These are phyloP conservation scores for Etheostoma nigrum DNA, from an alignment of 2,797 vertebrate species.

Conservation along the genomic window DNA sequence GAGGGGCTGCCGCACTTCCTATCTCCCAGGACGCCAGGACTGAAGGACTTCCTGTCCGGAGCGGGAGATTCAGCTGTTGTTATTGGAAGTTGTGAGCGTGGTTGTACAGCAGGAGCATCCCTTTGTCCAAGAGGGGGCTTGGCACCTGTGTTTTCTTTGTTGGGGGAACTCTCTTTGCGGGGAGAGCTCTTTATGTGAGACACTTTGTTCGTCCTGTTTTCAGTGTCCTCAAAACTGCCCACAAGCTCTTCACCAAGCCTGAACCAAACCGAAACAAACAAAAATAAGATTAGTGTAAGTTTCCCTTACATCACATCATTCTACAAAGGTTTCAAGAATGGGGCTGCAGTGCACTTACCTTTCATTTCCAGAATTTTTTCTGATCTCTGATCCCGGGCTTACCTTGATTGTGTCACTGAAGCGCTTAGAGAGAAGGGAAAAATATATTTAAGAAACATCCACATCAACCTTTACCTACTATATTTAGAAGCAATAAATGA, in stretches of 20 bases:
- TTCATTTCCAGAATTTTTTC: conserved; percentile 81
- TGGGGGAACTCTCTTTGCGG: conserved; percentile 75
- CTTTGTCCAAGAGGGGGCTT: conserved; percentile 82
- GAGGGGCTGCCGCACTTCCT: conserved; percentile 81
- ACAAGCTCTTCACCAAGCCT: conserved; percentile 73
- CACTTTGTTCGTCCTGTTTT: conserved; percentile 83
- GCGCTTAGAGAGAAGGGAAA: conserved; percentile 59
- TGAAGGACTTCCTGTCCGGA: conserved; percentile 77
- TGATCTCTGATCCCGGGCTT: conserved; percentile 87
- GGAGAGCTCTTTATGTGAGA: conserved; percentile 68
- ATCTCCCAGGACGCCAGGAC: conserved; percentile 66
- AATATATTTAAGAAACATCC: conserved; percentile 11
- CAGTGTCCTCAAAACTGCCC: conserved; percentile 82
- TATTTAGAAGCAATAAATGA: conserved; percentile 36
- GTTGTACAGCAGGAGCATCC: conserved; percentile 82
- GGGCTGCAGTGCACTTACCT: conserved; percentile 78
- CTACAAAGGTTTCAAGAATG: background rate
- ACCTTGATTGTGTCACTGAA: conserved; percentile 92
- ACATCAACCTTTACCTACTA: background rate
- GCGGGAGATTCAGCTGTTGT: conserved; percentile 63
- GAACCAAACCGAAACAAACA: conserved; percentile 15
- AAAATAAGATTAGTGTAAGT: background rate
- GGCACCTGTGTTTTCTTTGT: conserved; percentile 75
- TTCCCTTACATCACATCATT: background rate
- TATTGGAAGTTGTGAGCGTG: conserved; percentile 84